phyloP scores from a whole-genome alignment of 2,113 vertebrate genomes.

The Cyphomyrus discorhynchus region DNA sequence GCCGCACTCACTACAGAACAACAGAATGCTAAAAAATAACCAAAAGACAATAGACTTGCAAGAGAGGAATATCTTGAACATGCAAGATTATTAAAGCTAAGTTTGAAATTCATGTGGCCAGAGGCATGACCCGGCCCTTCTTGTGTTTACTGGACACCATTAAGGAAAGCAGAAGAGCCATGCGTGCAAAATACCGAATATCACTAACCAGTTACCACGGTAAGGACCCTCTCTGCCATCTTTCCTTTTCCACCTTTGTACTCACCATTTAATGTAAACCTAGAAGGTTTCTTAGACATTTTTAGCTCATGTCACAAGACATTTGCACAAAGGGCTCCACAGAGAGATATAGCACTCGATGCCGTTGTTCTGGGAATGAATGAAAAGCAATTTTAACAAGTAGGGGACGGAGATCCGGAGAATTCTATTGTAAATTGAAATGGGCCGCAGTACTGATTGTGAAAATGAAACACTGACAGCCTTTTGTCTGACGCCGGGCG shows the following conservation, averaged over 20 bases:
- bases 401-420: background rate
- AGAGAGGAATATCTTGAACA: background rate
- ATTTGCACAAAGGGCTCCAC: background rate
- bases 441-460: background rate
- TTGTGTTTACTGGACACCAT: background rate
- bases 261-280: background rate
- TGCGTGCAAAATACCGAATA: background rate
- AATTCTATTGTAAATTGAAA: background rate
- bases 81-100: background rate
- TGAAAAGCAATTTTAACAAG: background rate
- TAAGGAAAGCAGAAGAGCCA: background rate
- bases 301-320: background rate
- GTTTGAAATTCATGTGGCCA: background rate
- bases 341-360: background rate
- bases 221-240: background rate
- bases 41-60: background rate
- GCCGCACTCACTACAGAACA: background rate
- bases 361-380: background rate
- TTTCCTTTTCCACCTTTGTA: background rate
- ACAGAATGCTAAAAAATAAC: background rate
- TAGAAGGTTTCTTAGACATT: background rate
- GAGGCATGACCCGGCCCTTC: background rate
- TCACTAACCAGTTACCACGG: background rate
- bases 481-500: background rate
- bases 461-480: slow-evolving; percentile 6